Evolutionary conservation across 2,797 vertebrate genomes (phyloP), one percentile per base, ranked within the genome.

Genomic region (Lutjanus campechanus): DNA sequence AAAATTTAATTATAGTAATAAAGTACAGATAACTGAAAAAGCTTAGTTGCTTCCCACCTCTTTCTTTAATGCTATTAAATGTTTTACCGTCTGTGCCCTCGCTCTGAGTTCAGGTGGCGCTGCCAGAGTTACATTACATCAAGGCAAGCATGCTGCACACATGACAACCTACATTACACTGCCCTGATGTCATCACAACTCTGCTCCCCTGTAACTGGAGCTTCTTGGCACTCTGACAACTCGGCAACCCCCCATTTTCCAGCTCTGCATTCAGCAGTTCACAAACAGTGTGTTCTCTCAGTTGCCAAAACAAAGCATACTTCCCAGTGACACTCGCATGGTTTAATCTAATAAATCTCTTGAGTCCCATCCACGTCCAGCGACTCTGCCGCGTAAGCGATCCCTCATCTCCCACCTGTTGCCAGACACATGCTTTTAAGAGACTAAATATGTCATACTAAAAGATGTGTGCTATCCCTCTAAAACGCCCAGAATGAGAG

Each of bases 101-200:
- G 73, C 81, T 70, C 44, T 43, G 80, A 47, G 66, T 90, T 92
- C 54, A 87, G 69, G 63, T 74, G 73, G 60, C 81, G 73, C 76
- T 81, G 82, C 69, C 65, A 87, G 82, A 88, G 82, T 89, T 87
- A 56, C 85, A 81, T 88, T 91, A 79, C 88, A 92, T 90, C 81
- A 87, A 90, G 81, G 61, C 73, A 46, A 85, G 79, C 88, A 88
- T 85, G 82, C 77, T 83, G 89, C 36, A 20, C 75, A 86, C 88
- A 90, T 86, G 89, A 90, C 90, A 91, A 89, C 85, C 86, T 69
- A 65, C 90, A 89, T 93, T 92, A 89, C 91, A 89, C 81, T 46
- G 75, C 64, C 50, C 85, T 93, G 89, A 92, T 88, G 91, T 95
- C 91, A 93, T 91, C 70, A 85, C 77, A 85, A 79, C 79, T 85